A percentile compares a stretch with the other conserved stretches of the same genome.
Evolutionary conservation across 2,888 invertebrate genomes (phyloP).

Genomic region (Tachina grossa): DNA sequence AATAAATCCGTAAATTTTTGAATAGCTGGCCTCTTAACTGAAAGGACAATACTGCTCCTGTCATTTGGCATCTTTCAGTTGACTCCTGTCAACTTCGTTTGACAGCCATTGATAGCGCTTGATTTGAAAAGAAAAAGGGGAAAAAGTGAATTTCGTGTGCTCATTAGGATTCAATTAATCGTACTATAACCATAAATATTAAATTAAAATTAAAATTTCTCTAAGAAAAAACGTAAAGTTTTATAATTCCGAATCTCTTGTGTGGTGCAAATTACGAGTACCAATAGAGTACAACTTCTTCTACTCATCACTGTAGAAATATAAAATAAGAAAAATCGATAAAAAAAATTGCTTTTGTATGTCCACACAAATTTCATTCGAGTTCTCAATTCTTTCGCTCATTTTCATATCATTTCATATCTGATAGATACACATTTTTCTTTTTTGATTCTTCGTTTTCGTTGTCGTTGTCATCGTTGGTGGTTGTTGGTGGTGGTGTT

Average conservation of each 20-base stretch:
- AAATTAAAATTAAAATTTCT: not conserved
- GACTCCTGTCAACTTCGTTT: no score
- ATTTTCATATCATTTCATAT: constrained; percentile 42
- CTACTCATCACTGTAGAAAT: constrained; percentile 29
- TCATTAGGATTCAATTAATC: no score
- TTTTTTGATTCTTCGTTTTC: constrained; percentile 26
- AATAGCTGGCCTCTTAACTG: no score
- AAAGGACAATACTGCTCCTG: no score
- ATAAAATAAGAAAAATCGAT: constrained; percentile 60
- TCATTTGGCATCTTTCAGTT: no score
- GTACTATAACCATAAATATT: no score
- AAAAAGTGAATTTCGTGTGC: no score
- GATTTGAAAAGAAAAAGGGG: no score
- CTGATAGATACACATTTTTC: constrained; percentile 65
- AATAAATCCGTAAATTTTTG: no score
- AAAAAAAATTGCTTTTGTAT: constrained; percentile 38
- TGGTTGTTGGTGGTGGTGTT: constrained; percentile 51
- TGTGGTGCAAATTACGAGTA: constrained; percentile 17
- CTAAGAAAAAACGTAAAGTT: not conserved
- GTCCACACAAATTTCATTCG: constrained; percentile 15
- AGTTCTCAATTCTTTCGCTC: constrained; percentile 30
- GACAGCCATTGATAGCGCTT: no score
- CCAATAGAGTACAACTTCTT: not conserved
- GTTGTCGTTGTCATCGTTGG: constrained; percentile 14
- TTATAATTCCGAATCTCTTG: not conserved